Evolutionary conservation across 2,888 invertebrate species (phyloP), one percentile per base, ranked within the genome.

Genomic region (Eilema griseolum): DNA sequence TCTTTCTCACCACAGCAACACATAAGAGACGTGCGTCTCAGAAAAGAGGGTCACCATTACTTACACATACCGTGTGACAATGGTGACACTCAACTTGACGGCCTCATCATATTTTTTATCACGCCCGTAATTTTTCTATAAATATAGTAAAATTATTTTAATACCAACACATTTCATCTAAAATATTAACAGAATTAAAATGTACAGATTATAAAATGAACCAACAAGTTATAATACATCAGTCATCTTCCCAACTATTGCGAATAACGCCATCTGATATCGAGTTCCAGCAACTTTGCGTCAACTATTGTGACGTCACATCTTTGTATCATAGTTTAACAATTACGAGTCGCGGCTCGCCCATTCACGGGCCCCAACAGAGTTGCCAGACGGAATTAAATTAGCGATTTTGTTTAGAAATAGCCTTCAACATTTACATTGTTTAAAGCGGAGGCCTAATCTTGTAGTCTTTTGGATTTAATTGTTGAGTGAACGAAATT

Each of bases 371-470:
- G 77, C 81, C 72, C 66, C 70, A 80, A 82, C 77, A 72, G 64
- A 71, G 74, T 82, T 80, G 77, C 76, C 76, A 82, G 73, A 61
- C 77, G 65, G 79, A 86, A 87, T 86, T 79, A 79, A 84, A 86
- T 85, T 81, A 84, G 74, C 70, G 76, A 74, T 84, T 85, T 78
- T 76, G 82, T 83, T 83, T 76, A 75, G 81, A 83, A 81, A 78
- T 79, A 79, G 80, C 82, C 75, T 76, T 70, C 73, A 61, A 66
- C 73, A 63, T 66, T 41, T 67, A 69, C 63, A 60, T 71, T 61
- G 52, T 67, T 73, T 64, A 66, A 69, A 64, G 70, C 73, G 65
- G 66, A 71, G 76, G 73, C 78, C 69, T 67, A 37, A 67, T 61
- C 60, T 73, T n/a, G 61, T 69, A 63, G 67, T 69, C 70, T 73